A percentile compares a stretch with the other conserved stretches of the same genome.
phyloP scores from a whole-genome alignment of 2,797 vertebrate species.

The Phrynocephalus forsythii region DNA sequence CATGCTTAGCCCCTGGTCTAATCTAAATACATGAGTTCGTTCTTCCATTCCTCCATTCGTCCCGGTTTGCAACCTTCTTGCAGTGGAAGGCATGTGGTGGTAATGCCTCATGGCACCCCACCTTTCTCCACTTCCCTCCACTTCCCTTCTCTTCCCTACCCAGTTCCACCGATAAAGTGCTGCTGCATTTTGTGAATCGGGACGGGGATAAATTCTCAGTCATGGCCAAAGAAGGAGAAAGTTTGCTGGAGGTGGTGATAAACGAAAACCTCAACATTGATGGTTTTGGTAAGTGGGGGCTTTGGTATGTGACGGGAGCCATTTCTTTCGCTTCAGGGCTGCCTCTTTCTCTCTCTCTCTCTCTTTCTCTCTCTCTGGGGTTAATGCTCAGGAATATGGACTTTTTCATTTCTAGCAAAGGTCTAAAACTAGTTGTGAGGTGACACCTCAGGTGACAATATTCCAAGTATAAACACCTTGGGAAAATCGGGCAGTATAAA shows the following conservation, averaged over 20 bases:
- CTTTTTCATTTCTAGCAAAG: no score
- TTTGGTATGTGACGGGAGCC: neutral
- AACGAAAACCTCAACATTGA: conserved; percentile 81
- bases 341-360: neutral
- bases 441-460: no score
- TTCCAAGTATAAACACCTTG: no score
- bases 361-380: no score
- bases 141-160: neutral
- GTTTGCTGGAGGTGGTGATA: conserved; percentile 79
- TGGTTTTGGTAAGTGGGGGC: conserved; percentile 78
- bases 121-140: no score
- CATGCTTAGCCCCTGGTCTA: no score
- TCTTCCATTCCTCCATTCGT: no score
- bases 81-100: neutral
- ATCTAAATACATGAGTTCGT: no score
- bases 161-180: conserved; percentile 70
- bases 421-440: no score
- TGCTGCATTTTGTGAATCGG: conserved; percentile 79
- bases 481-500: no score
- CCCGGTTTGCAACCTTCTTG: neutral
- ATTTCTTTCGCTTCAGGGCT: no score
- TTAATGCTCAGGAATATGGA: no score
- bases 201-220: conserved; percentile 75
- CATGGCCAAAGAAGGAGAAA: conserved; percentile 78
- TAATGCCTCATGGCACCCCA: neutral